phyloP scores from a whole-genome alignment of 2,888 invertebrate genomes.

The Agrypnus murinus region DNA sequence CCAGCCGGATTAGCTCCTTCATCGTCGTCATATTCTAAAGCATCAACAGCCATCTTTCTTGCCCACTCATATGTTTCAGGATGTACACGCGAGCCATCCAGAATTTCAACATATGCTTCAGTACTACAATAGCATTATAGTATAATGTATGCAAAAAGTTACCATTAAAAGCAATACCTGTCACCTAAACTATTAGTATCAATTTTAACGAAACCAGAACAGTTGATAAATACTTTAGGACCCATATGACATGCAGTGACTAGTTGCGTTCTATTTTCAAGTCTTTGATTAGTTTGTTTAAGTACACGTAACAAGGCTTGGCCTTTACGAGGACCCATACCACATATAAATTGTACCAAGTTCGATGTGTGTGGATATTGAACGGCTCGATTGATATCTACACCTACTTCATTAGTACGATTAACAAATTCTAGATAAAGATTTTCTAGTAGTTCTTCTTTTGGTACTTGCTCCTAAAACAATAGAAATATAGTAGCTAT shows the following conservation, averaged over 20 bases:
- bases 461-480: constrained; percentile 82
- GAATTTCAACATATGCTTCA: constrained; percentile 94
- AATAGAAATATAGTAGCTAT: too few relatives aligned
- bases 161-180: too few relatives aligned
- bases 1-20: constrained; percentile 97
- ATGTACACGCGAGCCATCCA: constrained; percentile 98
- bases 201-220: constrained; percentile 99
- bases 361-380: constrained; percentile 91
- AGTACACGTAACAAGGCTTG: constrained; percentile 89
- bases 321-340: constrained; percentile 96
- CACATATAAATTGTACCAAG: constrained; percentile 97
- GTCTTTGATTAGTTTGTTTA: constrained; percentile 91
- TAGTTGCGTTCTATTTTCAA: constrained; percentile 96
- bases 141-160: constrained; percentile 9
- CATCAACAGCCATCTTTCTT: constrained; percentile 99
- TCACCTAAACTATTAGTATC: constrained; percentile 97
- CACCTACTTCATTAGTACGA: constrained; percentile 97
- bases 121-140: constrained; percentile 74
- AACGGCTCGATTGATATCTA: constrained; percentile 96
- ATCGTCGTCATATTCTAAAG: constrained; percentile 98
- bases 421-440: constrained; percentile 94
- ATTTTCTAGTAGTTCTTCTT: constrained; percentile 90
- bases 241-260: constrained; percentile 98
- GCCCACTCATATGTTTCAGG: constrained; percentile 99
- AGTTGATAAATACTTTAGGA: constrained; percentile 96